Percentiles rank a stretch among this genome's conserved stretches.
Evolutionary conservation across 2,797 vertebrate species (phyloP).

Genomic region (Holocentrus rufus): DNA sequence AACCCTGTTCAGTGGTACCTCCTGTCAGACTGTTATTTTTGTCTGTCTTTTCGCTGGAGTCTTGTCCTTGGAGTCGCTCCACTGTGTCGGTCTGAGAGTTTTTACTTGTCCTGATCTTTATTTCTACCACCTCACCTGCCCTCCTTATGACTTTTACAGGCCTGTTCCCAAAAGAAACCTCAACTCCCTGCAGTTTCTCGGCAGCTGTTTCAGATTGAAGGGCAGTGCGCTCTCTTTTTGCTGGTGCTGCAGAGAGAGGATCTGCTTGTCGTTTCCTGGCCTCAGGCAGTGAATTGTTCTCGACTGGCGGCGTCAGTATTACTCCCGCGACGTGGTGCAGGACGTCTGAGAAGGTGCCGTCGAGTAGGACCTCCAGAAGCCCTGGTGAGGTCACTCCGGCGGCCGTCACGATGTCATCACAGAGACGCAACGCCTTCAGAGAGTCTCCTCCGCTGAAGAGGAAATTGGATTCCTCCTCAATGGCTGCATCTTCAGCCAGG

Average conservation of each 20-base stretch:
- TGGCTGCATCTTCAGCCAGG: conserved; percentile 72
- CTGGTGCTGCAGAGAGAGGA: neutral
- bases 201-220: neutral
- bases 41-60: neutral
- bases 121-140: conserved; percentile 65
- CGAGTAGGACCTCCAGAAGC: conserved; percentile 90
- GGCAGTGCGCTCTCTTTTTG: conserved; percentile 61
- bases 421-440: conserved; percentile 86
- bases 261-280: conserved; percentile 43
- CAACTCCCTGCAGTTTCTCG: conserved; percentile 6
- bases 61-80: neutral
- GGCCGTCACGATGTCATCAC: conserved; percentile 82
- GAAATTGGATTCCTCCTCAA: conserved; percentile 85
- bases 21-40: neutral
- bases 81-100: neutral
- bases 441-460: conserved; percentile 93
- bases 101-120: neutral
- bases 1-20: neutral
- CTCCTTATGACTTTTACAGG: conserved; percentile 67
- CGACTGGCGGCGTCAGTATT: conserved; percentile 38
- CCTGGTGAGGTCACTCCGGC: conserved; percentile 78
- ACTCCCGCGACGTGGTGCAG: conserved; percentile 76
- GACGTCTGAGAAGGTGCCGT: conserved; percentile 83
- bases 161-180: conserved; percentile 7
- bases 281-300: conserved; percentile 18